phyloP scores from a whole-genome alignment of 1,140 invertebrate genomes.

The Brachionus plicatilis region DNA sequence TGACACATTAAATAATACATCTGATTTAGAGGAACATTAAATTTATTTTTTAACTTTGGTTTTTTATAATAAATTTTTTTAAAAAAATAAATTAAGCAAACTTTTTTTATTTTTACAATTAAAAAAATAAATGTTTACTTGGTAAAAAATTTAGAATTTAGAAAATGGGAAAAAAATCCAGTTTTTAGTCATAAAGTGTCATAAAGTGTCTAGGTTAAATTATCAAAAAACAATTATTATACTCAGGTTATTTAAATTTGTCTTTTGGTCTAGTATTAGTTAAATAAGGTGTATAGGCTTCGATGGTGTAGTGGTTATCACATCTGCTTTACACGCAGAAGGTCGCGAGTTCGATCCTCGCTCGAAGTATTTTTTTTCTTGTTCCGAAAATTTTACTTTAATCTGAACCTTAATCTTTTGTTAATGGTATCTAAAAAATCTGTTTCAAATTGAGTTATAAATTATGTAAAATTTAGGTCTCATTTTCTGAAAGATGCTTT shows the following conservation, averaged over 20 bases:
- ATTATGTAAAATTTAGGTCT: too few species aligned
- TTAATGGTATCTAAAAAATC: too few species aligned
- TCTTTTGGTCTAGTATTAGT: not conserved
- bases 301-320: conserved; percentile 43
- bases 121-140: not conserved
- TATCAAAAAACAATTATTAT: not conserved
- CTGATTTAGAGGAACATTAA: conserved; percentile 11
- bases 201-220: not conserved
- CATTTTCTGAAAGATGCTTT: too few species aligned
- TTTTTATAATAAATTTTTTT: not conserved
- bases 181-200: too few species aligned
- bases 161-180: not conserved
- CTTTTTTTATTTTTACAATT: not conserved
- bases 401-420: too few species aligned
- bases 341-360: conserved; percentile 43
- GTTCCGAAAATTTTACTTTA: not conserved
- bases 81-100: not conserved
- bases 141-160: not conserved
- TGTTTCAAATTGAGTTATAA: too few species aligned
- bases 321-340: conserved; percentile 44
- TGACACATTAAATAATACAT: conserved; percentile 16
- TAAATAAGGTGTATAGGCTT: not conserved
- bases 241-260: too few species aligned
- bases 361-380: conserved; percentile 40
- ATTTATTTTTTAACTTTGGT: not conserved